Base-by-base conservation (phyloP, 2,888 invertebrate genomes). In the Sesamia inferens region DNA sequence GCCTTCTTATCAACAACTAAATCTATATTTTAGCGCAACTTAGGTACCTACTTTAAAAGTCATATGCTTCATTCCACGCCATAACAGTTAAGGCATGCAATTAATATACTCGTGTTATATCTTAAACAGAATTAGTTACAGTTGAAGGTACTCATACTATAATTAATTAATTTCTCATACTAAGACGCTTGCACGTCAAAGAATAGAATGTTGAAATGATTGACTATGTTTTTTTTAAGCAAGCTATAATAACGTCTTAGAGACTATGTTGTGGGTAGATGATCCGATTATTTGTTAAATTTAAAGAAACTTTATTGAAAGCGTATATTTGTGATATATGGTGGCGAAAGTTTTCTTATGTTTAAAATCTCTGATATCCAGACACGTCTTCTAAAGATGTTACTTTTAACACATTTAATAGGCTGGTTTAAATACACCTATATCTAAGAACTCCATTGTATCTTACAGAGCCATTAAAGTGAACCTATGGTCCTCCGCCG, bases 61-160 rank as follows among this genome's bases (percentile, higher is more conserved):
- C 73, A 14, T 67, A 65, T 71, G 74, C 76, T 78, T 83, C 81
- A 85, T 87, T 85, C 85, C 79, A 61, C 62, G 42, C 87, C 84
- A 81, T 85, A 83, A 78, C 76, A 59, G 83, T 76, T 81, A 83
- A 83, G 75, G 71, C 81, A 85, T 85, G 73, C 87, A 76, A 78
- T 83, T 81, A 83, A 83, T 85, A 78, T 63, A 76, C 76, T 76
- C 69, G 59, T 75, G 84, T 77, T 76, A 87, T 83, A 69, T 83
- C 71, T 78, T 55, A 67, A 71, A 81, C 58, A 79, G 78, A 74
- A 83, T 81, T 78, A 76, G 74, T 80, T 86, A 69, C 22, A 68
- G 69, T 42, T 55, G 67, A 62, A 81, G 68, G 54, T 81, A 69
- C 82, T 57, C 64, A 48, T 81, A 69, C 82, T 57, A 58, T 81